These are phyloP conservation scores for Bubo scandiacus DNA, from an alignment of 2,113 vertebrate species.

Conservation along the genomic window DNA sequence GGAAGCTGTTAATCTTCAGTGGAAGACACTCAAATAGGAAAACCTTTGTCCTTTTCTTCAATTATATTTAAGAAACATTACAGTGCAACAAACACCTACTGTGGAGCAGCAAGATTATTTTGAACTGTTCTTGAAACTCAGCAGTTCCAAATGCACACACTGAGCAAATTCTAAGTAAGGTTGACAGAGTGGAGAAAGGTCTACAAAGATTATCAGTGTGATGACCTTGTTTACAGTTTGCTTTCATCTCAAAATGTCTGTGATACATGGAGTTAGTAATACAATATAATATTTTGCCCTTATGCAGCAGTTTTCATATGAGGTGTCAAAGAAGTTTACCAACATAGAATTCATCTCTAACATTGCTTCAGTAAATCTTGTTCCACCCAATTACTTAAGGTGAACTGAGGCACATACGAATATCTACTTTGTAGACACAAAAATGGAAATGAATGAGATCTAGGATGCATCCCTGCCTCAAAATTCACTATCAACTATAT, in stretches of 20 bases:
- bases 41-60: neutral
- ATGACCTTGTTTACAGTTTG: slow-evolving; percentile 50
- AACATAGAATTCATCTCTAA: slow-evolving; percentile 7
- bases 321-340: slow-evolving; percentile 35
- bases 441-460: neutral
- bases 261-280: neutral
- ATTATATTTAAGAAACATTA: neutral
- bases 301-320: slow-evolving; percentile 29
- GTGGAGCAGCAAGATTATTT: neutral
- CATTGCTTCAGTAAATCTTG: neutral
- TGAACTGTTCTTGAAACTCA: slow-evolving; percentile 28
- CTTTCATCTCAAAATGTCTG: neutral
- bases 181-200: slow-evolving; percentile 22
- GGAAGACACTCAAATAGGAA: neutral
- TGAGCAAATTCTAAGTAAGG: slow-evolving; percentile 23
- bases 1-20: neutral
- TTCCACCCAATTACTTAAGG: neutral
- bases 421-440: neutral
- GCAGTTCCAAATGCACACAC: neutral
- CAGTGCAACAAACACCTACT: neutral
- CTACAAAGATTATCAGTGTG: slow-evolving; percentile 32
- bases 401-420: neutral
- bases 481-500: neutral
- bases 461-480: neutral
- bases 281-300: neutral